Percentiles rank a stretch among this genome's conserved stretches.
These are phyloP conservation scores for Drosophila ogumai DNA, from an alignment of 1,140 invertebrate species.

Conservation along the genomic window DNA sequence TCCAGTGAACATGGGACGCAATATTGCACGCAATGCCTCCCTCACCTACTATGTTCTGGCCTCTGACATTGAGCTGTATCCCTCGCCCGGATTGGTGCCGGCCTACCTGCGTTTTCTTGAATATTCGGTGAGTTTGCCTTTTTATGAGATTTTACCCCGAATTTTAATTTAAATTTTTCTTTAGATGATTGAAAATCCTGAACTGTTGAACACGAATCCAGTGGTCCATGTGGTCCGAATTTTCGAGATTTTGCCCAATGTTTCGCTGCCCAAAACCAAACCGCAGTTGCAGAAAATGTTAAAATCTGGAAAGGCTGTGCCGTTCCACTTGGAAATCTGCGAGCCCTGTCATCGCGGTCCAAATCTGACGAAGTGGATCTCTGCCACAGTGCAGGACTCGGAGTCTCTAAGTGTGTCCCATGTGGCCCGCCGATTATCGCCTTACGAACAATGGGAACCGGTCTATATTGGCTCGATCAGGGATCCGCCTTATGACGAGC, in stretches of 20 bases:
- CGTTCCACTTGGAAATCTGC: conserved; percentile 95
- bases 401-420: conserved; percentile 90
- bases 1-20: conserved; percentile 94
- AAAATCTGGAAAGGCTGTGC: conserved; percentile 90
- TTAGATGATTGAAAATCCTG: background rate
- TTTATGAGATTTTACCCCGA: no score
- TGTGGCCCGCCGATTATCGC: conserved; percentile 90
- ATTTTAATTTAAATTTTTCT: no score
- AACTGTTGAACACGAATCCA: conserved; percentile 43
- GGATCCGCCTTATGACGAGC: conserved; percentile 94
- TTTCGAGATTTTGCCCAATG: conserved; percentile 61
- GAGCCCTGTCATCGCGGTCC: conserved; percentile 94
- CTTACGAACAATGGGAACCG: conserved; percentile 93
- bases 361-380: conserved; percentile 91
- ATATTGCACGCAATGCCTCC: conserved; percentile 92
- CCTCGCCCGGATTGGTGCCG: conserved; percentile 89
- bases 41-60: conserved; percentile 94
- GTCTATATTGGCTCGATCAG: conserved; percentile 93
- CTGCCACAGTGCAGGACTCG: conserved; percentile 85
- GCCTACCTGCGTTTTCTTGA: conserved; percentile 1
- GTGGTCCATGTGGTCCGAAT: conserved; percentile 83
- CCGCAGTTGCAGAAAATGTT: conserved; percentile 90
- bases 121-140: background rate
- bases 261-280: conserved; percentile 89
- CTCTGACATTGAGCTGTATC: conserved; percentile 94